These are phyloP conservation scores for Rousettus leschenaultii DNA, from an alignment of 2,113 vertebrate species.

Conservation along the genomic window DNA sequence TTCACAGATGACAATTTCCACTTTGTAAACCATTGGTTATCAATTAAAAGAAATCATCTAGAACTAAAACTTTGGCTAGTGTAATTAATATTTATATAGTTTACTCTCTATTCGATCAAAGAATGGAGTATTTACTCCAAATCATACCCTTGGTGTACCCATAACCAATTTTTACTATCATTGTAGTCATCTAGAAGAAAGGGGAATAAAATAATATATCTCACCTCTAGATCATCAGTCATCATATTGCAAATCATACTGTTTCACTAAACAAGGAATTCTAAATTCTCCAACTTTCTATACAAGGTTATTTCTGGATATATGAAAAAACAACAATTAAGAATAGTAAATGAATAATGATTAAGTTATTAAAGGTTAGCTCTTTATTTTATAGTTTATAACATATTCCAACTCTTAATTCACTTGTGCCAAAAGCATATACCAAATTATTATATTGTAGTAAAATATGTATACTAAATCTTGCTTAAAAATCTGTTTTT, in stretches of 20 bases:
- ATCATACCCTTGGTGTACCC: neutral
- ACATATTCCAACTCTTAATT: neutral
- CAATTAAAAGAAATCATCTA: constrained; percentile 53
- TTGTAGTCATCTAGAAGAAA: constrained; percentile 30
- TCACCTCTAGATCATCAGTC: neutral
- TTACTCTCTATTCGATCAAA: constrained; percentile 42
- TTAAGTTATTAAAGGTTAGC: neutral
- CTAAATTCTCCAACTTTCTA: constrained; percentile 36
- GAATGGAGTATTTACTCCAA: neutral
- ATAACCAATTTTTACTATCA: constrained; percentile 30
- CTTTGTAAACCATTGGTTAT: constrained; percentile 54
- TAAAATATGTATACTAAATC: neutral
- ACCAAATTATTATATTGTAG: neutral
- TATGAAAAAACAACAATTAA: neutral
- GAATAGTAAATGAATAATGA: neutral
- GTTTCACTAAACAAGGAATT: neutral
- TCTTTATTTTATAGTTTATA: neutral
- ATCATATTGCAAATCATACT: constrained; percentile 12
- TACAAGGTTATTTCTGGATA: neutral
- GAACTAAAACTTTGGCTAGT: constrained; percentile 45
- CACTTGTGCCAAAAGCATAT: neutral
- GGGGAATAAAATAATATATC: constrained; percentile 38
- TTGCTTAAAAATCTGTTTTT: neutral
- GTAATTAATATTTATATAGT: constrained; percentile 51
- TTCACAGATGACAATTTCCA: constrained; percentile 54